A percentile compares a stretch with the other conserved stretches of the same genome.
Conservation (phyloP, 92 coral and sea anemone genomes). For the Galaxea fascicularis region DNA sequence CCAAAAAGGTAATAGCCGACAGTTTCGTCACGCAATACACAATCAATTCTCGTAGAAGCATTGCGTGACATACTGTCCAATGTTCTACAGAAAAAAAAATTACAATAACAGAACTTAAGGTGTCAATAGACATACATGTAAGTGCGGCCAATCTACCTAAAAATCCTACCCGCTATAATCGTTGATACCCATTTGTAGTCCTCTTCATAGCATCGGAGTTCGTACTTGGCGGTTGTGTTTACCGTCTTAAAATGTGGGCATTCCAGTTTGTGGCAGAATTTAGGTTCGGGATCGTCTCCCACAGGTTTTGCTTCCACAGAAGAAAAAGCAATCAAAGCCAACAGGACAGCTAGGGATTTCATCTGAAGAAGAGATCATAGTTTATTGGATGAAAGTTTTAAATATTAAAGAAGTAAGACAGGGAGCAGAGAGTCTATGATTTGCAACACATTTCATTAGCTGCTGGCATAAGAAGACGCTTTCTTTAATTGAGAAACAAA, state of each 20-base stretch:
- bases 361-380: conserved; percentile 2
- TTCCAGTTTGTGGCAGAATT: conserved; percentile 71
- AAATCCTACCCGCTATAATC: conserved; percentile 58
- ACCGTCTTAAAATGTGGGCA: conserved; percentile 77
- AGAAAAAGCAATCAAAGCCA: conserved; percentile 7
- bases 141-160: not conserved
- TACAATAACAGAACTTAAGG: not conserved
- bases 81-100: not conserved
- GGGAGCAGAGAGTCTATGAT: too few relatives aligned
- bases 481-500: too few relatives aligned
- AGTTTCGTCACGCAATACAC: too few relatives aligned
- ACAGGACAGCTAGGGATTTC: not conserved
- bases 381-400: not conserved
- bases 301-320: conserved; percentile 17
- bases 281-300: conserved; percentile 36
- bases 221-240: conserved; percentile 68
- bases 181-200: conserved; percentile 86
- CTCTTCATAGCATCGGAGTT: conserved; percentile 69
- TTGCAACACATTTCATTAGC: too few relatives aligned
- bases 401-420: too few relatives aligned
- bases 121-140: not conserved
- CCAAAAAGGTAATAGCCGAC: too few relatives aligned
- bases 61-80: too few relatives aligned
- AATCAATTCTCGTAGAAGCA: too few relatives aligned
- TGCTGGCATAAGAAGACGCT: too few relatives aligned